Evolutionary conservation across 2,113 vertebrate genomes (phyloP).

Genomic region (Puntigrus tetrazona): DNA sequence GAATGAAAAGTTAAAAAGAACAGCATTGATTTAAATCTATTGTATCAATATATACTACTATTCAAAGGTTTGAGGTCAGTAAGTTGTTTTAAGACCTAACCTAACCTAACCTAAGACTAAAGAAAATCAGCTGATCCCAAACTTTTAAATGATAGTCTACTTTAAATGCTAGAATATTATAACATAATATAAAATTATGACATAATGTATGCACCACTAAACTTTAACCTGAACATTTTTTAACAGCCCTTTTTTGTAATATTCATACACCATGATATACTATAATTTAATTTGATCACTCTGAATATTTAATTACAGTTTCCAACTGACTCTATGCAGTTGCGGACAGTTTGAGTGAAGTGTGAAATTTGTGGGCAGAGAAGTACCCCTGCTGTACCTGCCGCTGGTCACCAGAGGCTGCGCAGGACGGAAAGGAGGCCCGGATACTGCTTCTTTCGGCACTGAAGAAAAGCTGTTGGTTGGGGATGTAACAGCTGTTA

Average conservation of each 20-base stretch:
- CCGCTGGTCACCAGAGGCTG: constrained; percentile 71
- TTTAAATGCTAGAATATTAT: neutral
- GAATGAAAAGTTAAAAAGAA: too few species aligned
- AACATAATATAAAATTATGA: neutral
- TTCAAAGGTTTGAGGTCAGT: too few species aligned
- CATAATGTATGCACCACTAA: neutral
- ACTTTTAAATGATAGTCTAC: neutral
- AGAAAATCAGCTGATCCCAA: too few species aligned
- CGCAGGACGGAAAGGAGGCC: constrained; percentile 76
- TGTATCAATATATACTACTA: neutral
- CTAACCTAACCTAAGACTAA: too few species aligned
- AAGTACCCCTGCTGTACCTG: constrained; percentile 72
- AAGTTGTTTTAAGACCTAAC: too few species aligned
- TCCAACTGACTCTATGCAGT: constrained; percentile 45
- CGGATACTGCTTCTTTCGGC: constrained; percentile 65
- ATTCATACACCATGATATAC: neutral
- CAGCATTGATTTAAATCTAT: too few species aligned
- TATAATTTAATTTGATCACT: neutral
- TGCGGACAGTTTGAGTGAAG: constrained; percentile 20
- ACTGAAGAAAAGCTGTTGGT: constrained; percentile 64
- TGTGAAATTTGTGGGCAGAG: constrained; percentile 63
- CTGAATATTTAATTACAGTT: neutral
- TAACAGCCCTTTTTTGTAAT: neutral
- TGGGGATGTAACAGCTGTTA: constrained; percentile 16
- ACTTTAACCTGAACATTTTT: neutral